These are phyloP conservation scores for Andrena trimmerana DNA, from an alignment of 2,888 invertebrate species.

Conservation along the genomic window DNA sequence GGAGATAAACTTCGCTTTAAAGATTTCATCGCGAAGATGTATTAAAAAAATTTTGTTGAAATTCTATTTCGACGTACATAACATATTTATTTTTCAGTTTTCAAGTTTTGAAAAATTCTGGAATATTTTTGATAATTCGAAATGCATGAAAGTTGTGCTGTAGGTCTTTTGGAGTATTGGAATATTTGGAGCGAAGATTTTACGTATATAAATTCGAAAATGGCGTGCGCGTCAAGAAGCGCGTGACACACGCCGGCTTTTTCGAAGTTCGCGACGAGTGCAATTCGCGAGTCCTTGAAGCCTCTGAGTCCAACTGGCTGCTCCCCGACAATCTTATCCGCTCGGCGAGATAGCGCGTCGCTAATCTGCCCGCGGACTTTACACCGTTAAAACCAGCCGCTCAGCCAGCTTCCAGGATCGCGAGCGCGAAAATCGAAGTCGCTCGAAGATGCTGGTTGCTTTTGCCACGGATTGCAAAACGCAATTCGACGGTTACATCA, in stretches of 20 bases:
- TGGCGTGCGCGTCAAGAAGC: neutral
- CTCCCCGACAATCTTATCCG: slow-evolving; percentile 79
- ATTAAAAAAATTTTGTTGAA: no score
- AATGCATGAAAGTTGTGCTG: no score
- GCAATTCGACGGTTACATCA: slow-evolving; percentile 36
- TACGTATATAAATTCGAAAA: neutral
- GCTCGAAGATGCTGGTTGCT: slow-evolving; percentile 12
- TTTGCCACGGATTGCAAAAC: slow-evolving; percentile 14
- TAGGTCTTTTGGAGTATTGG: neutral
- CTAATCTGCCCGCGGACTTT: slow-evolving; percentile 80
- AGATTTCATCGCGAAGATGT: no score
- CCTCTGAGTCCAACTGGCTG: slow-evolving; percentile 58
- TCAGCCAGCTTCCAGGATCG: slow-evolving; percentile 69
- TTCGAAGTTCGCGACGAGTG: slow-evolving; percentile 27
- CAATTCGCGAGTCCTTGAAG: slow-evolving; percentile 72
- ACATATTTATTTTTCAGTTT: no score
- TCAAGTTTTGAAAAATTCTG: no score
- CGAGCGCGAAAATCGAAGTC: slow-evolving; percentile 49
- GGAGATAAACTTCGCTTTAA: neutral
- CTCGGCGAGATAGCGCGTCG: slow-evolving; percentile 75
- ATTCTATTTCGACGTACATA: no score
- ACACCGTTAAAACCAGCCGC: slow-evolving; percentile 66
- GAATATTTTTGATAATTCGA: no score
- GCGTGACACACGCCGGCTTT: neutral
- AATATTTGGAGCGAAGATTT: neutral